Evolutionary conservation across 2,888 invertebrate species (phyloP), one percentile per base, ranked within the genome.

Genomic region (Acrobasis suavella): DNA sequence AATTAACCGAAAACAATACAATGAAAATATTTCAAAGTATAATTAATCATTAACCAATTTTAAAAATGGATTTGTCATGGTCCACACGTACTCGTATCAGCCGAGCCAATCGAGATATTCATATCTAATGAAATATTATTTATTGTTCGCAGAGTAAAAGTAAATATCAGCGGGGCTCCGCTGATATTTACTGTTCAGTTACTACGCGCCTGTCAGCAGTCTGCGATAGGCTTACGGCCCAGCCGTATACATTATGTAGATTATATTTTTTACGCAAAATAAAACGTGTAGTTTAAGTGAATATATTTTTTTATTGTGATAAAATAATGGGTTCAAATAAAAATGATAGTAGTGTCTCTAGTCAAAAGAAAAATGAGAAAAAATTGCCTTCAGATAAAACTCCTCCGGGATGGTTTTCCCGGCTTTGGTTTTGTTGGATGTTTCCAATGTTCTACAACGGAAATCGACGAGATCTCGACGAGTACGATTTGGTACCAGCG

Each of bases 401-500:
- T n/a, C 69, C 78, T 0, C 91, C 92, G 0, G 79, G 83, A 12
- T 71, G 93, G 8, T 72, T 96, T 9, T 95, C 95, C 2, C 91
- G 95, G 64, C 80, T 95, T 38, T 84, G 94, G 55, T 96, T 95
- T 85, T 94, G 95, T 86, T 97, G 97, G 95, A 95, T 96, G 62
- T 90, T 96, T 76, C 95, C 95, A 7, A 87, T 96, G 74, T 97
- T 97, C 85, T 94, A 94, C 72, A 94, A 94, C 77, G 97, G 97
- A 0, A 94, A 95, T 73, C 93, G 91, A 63, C 95, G 96, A 73
- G 94, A 95, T 59, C 83, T 98, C 58, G 96, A 95, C 69, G 93
- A 95, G 54, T 91, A 94, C 37, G 98, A 98, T 85, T 88, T 98
- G 52, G 95, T 95, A 76, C 94, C 95, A 72, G 94, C 96, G 0